Percentiles rank a stretch among this genome's conserved stretches.
Evolutionary conservation across 1,140 invertebrate species (phyloP).

Genomic region (Patella vulgata): DNA sequence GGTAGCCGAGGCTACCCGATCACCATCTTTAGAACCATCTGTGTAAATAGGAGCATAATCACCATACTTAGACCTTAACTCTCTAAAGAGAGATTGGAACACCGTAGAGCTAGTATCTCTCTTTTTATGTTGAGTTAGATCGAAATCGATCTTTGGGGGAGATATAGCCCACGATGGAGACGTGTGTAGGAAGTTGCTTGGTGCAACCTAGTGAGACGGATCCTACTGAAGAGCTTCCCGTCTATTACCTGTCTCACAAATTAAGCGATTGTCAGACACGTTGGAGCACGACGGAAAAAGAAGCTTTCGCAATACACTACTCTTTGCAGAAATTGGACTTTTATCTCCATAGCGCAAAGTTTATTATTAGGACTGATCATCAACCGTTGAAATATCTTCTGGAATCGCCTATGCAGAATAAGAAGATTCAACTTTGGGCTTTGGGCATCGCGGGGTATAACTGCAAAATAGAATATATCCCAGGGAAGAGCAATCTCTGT

Average conservation of each 20-base stretch:
- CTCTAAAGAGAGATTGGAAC: too few species aligned
- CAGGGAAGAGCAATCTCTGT: conserved; percentile 19
- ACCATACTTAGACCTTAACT: too few species aligned
- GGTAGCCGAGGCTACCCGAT: too few species aligned
- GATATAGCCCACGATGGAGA: conserved; percentile 18
- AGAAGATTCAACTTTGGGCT: conserved; percentile 8
- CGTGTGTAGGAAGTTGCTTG: conserved; percentile 10
- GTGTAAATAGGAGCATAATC: too few species aligned
- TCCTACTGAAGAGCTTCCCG: background rate
- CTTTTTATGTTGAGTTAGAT: too few species aligned
- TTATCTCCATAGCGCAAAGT: background rate
- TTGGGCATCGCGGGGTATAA: background rate
- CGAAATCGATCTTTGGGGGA: too few species aligned
- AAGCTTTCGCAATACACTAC: conserved; percentile 4
- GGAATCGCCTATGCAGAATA: conserved; percentile 11
- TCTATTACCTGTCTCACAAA: conserved; percentile 38
- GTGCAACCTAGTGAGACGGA: conserved; percentile 14
- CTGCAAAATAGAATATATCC: conserved; percentile 7
- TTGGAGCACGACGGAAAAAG: conserved; percentile 27
- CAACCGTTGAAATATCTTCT: conserved; percentile 2
- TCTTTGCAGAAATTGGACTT: conserved; percentile 9
- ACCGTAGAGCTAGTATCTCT: too few species aligned
- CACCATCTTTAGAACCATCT: too few species aligned
- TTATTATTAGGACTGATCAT: conserved; percentile 13
- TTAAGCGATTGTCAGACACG: conserved; percentile 23